A percentile compares a stretch with the other conserved stretches of the same genome.
Evolutionary conservation across 2,888 invertebrate species (phyloP).

Genomic region (Crepidodera aurea): DNA sequence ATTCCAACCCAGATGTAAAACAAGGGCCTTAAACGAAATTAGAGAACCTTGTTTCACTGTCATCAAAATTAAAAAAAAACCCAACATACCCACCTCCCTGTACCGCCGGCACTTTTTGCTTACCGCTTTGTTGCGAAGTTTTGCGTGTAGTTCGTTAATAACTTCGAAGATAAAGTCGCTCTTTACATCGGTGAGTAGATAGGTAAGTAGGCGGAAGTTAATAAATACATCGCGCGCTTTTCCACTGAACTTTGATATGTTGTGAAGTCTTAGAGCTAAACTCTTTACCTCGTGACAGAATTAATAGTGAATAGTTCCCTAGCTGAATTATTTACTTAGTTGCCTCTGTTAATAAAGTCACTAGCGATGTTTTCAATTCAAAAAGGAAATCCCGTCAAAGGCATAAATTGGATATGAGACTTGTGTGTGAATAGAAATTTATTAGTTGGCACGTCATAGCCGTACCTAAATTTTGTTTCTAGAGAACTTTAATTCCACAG

Average conservation of each 20-base stretch:
- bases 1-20: too few species aligned
- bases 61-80: not conserved
- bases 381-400: conserved; percentile 10
- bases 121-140: conserved; percentile 18
- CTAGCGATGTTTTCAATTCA: conserved; percentile 9
- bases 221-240: conserved; percentile 32
- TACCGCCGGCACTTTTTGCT: conserved; percentile 9
- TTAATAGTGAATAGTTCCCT: conserved; percentile 32
- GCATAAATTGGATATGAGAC: conserved; percentile 1
- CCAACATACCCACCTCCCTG: not conserved
- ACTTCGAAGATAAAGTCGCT: conserved; percentile 21
- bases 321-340: conserved; percentile 27
- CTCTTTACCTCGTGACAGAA: conserved; percentile 24
- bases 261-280: conserved; percentile 32
- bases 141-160: conserved; percentile 24
- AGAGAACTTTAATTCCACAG: not conserved
- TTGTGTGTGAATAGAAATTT: not conserved
- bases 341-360: conserved; percentile 11
- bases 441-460: not conserved
- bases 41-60: too few species aligned
- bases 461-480: not conserved
- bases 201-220: conserved; percentile 34
- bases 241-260: conserved; percentile 37
- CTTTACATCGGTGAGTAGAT: conserved; percentile 20
- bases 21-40: too few species aligned